Conservation (phyloP, 2,797 vertebrate genomes). For the Sebastes reedi region DNA sequence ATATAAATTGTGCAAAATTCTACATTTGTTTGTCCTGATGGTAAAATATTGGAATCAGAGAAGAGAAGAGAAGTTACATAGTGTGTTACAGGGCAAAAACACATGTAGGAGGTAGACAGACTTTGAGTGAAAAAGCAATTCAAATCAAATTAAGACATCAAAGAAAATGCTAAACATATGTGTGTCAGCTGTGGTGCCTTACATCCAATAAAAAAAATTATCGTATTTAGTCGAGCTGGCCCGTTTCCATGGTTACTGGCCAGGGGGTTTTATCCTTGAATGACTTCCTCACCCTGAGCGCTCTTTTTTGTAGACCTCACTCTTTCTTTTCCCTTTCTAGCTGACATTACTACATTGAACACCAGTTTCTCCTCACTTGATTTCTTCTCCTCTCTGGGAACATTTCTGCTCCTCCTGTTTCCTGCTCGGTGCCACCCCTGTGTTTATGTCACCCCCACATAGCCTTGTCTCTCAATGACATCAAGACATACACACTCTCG, state of each 20-base stretch:
- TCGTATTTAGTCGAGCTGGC: constrained; percentile 49
- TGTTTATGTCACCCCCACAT: constrained; percentile 50
- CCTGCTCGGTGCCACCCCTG: constrained; percentile 50
- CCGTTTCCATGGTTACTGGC: constrained; percentile 72
- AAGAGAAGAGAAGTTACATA: neutral
- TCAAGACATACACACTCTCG: constrained; percentile 74
- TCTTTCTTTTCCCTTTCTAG: neutral
- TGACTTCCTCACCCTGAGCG: constrained; percentile 50
- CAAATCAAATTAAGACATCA: constrained; percentile 50
- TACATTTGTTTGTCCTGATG: neutral
- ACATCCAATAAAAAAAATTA: constrained; percentile 47
- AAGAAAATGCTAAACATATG: constrained; percentile 16
- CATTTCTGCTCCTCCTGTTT: constrained; percentile 60
- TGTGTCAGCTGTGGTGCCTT: constrained; percentile 30
- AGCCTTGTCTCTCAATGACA: constrained; percentile 74
- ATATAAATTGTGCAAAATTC: neutral
- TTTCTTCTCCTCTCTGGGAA: constrained; percentile 47
- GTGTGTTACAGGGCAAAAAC: neutral
- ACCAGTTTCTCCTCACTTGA: constrained; percentile 55
- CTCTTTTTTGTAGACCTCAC: neutral
- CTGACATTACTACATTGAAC: constrained; percentile 56
- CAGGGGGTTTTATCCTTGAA: constrained; percentile 57
- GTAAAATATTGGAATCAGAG: neutral
- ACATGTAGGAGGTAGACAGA: neutral
- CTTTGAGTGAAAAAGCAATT: constrained; percentile 12